phyloP scores from a whole-genome alignment of 2,797 vertebrate species.

The Pagetopsis macropterus region DNA sequence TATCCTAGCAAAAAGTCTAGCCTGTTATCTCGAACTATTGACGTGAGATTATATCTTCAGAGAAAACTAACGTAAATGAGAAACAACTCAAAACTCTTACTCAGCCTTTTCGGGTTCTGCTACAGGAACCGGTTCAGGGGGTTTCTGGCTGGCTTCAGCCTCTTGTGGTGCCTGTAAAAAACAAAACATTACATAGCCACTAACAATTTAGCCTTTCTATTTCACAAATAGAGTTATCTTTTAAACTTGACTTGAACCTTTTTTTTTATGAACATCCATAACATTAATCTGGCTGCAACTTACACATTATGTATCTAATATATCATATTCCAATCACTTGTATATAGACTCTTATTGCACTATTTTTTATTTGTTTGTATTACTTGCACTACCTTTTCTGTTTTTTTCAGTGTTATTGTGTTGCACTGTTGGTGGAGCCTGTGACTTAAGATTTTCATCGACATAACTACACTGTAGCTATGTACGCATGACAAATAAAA shows the following conservation, averaged over 20 bases:
- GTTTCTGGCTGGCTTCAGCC: constrained; percentile 67
- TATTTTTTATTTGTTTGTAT: no score
- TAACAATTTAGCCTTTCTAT: background rate
- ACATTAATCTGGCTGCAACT: no score
- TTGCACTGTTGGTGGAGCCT: no score
- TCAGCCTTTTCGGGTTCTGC: constrained; percentile 90
- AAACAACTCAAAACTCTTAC: constrained; percentile 75
- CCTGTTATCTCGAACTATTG: background rate
- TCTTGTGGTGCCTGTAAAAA: constrained; percentile 77
- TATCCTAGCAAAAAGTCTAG: background rate
- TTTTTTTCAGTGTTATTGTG: no score
- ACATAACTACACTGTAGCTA: no score
- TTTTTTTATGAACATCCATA: background rate
- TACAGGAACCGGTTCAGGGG: constrained; percentile 72
- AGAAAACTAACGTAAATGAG: background rate
- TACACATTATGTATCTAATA: no score
- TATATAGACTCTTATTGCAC: no score
- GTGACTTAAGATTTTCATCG: no score
- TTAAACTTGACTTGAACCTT: background rate
- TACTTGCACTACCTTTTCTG: no score
- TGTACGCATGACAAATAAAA: no score
- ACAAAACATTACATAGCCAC: constrained; percentile 14
- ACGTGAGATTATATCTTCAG: background rate
- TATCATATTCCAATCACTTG: no score
- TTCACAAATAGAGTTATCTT: background rate